phyloP scores from a whole-genome alignment of 2,113 vertebrate genomes.

The Scartelaos histophorus region DNA sequence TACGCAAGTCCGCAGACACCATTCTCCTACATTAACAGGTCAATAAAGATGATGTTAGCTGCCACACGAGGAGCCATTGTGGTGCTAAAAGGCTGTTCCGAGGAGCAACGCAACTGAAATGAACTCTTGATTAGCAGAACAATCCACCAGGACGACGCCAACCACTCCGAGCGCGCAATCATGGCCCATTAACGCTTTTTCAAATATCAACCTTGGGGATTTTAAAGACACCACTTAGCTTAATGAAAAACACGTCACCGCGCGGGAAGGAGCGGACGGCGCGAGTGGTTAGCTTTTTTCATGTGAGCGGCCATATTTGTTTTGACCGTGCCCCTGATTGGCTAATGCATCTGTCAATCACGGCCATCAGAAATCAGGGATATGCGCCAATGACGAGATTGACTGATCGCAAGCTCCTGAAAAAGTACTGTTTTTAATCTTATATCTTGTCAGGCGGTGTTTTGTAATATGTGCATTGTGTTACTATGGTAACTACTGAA shows the following conservation, averaged over 20 bases:
- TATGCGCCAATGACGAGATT: no score
- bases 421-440: no score
- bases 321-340: no score
- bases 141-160: constrained; percentile 25
- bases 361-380: no score
- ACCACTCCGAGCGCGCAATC: constrained; percentile 43
- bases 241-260: constrained; percentile 59
- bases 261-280: constrained; percentile 29
- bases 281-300: not conserved
- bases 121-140: constrained; percentile 14
- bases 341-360: no score
- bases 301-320: no score
- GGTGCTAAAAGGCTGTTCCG: constrained; percentile 8
- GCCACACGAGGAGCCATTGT: not conserved
- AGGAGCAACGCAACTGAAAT: not conserved
- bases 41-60: not conserved
- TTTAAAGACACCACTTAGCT: constrained; percentile 65
- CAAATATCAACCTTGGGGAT: constrained; percentile 54
- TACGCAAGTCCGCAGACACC: not conserved
- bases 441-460: no score
- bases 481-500: no score
- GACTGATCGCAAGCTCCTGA: no score
- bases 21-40: constrained; percentile 4
- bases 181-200: constrained; percentile 49
- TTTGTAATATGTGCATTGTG: no score